Evolutionary conservation across 2,888 invertebrate genomes (phyloP).

Genomic region (Nudaria mundana): DNA sequence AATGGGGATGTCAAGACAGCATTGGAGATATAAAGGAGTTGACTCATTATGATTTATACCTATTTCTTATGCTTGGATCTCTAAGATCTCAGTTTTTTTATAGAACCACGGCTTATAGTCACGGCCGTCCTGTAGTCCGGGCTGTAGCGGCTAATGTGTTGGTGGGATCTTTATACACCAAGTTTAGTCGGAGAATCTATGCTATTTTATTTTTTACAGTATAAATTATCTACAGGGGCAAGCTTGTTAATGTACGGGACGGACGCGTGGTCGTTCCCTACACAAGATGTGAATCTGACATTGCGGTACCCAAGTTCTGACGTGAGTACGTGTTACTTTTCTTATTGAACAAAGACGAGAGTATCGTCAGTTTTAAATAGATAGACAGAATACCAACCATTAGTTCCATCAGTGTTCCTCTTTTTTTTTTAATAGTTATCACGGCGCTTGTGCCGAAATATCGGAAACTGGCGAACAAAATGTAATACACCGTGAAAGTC

Average conservation of each 20-base stretch:
- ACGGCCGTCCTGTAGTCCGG: not conserved
- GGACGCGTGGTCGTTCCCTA: conserved; percentile 58
- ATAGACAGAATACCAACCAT: too few species aligned
- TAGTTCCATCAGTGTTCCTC: too few species aligned
- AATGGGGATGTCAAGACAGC: too few species aligned
- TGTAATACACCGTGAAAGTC: too few species aligned
- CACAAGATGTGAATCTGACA: conserved; percentile 57
- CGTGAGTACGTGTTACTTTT: conserved; percentile 38
- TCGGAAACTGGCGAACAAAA: too few species aligned
- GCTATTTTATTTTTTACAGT: not conserved
- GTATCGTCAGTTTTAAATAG: too few species aligned
- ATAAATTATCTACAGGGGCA: conserved; percentile 31
- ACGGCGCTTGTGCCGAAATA: too few species aligned
- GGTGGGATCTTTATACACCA: too few species aligned
- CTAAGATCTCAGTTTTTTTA: too few species aligned
- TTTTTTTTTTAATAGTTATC: too few species aligned
- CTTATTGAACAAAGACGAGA: too few species aligned
- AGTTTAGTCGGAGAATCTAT: not conserved
- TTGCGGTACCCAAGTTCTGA: conserved; percentile 48
- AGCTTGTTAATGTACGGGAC: conserved; percentile 50
- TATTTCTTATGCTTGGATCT: not conserved
- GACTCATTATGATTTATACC: not conserved
- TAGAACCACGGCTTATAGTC: too few species aligned
- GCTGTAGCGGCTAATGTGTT: not conserved
- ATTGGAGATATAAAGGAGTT: not conserved